phyloP scores from a whole-genome alignment of 2,888 invertebrate genomes.

The Tetheella fluctuosa region DNA sequence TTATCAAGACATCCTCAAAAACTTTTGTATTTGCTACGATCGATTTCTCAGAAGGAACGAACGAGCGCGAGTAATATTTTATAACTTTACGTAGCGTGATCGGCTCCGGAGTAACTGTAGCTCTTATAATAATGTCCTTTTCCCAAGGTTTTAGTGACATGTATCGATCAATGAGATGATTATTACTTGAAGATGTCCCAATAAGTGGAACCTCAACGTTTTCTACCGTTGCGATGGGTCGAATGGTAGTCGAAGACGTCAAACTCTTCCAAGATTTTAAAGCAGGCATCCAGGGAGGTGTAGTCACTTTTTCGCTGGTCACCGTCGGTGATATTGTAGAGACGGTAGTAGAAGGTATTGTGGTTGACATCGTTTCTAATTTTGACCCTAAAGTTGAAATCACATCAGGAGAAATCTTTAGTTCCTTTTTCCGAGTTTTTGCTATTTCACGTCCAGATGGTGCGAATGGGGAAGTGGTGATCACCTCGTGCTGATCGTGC shows the following conservation, averaged over 20 bases:
- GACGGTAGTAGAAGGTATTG: conserved; percentile 48
- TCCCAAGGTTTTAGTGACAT: conserved; percentile 72
- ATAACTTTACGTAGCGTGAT: conserved; percentile 63
- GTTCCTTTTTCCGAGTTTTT: conserved; percentile 72
- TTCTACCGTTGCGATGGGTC: conserved; percentile 62
- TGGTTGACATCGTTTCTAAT: conserved; percentile 51
- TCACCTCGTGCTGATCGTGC: conserved; percentile 47
- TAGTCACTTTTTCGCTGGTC: conserved; percentile 56
- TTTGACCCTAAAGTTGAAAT: conserved; percentile 53
- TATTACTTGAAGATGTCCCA: conserved; percentile 62
- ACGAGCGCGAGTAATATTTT: conserved; percentile 61
- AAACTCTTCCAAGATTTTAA: conserved; percentile 73
- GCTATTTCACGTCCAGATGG: conserved; percentile 60
- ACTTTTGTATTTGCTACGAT: conserved; percentile 57
- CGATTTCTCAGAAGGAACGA: conserved; percentile 58
- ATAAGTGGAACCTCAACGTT: conserved; percentile 56
- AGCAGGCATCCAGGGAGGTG: conserved; percentile 83
- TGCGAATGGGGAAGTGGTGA: conserved; percentile 55
- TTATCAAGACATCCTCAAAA: conserved; percentile 69
- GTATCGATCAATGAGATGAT: conserved; percentile 60
- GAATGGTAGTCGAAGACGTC: conserved; percentile 59
- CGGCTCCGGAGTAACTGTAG: conserved; percentile 68
- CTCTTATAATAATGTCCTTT: conserved; percentile 69
- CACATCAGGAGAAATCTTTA: conserved; percentile 61
- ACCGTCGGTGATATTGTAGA: conserved; percentile 47